phyloP scores from a whole-genome alignment of 2,797 vertebrate species.

The Numenius phaeopus region DNA sequence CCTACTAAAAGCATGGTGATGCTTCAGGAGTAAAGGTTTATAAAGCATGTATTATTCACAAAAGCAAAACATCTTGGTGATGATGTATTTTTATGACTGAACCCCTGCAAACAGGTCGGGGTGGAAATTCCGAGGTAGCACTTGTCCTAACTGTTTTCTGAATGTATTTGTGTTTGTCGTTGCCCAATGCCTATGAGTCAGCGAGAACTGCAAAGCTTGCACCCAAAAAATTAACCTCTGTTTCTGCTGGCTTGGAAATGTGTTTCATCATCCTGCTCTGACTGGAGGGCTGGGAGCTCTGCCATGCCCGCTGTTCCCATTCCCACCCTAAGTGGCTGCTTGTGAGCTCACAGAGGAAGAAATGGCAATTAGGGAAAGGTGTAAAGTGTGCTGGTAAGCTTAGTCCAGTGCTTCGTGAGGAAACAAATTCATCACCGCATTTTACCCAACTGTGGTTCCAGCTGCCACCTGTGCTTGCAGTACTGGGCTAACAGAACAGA shows the following conservation, averaged over 20 bases:
- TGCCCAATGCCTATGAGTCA: not conserved
- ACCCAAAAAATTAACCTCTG: not conserved
- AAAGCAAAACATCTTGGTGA: not conserved
- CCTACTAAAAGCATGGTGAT: not conserved
- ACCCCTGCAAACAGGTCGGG: not conserved
- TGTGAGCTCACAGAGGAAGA: not conserved
- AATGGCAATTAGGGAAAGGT: not conserved
- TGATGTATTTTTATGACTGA: not conserved
- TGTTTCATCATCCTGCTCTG: not conserved
- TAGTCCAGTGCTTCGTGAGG: not conserved
- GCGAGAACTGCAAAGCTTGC: not conserved
- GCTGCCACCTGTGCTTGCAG: not conserved
- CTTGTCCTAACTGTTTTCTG: not conserved
- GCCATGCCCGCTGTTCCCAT: not conserved
- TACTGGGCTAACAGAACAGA: not conserved
- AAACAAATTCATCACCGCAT: not conserved
- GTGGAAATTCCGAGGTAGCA: not conserved
- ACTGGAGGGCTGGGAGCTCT: not conserved
- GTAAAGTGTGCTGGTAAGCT: not conserved
- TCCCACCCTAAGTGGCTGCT: not conserved
- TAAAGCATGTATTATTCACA: not conserved
- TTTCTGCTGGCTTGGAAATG: not conserved
- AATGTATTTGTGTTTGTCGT: not conserved
- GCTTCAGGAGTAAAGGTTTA: not conserved
- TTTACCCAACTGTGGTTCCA: not conserved